Evolutionary conservation across 2,888 invertebrate species (phyloP).

Genomic region (Eumerus sabulonum): DNA sequence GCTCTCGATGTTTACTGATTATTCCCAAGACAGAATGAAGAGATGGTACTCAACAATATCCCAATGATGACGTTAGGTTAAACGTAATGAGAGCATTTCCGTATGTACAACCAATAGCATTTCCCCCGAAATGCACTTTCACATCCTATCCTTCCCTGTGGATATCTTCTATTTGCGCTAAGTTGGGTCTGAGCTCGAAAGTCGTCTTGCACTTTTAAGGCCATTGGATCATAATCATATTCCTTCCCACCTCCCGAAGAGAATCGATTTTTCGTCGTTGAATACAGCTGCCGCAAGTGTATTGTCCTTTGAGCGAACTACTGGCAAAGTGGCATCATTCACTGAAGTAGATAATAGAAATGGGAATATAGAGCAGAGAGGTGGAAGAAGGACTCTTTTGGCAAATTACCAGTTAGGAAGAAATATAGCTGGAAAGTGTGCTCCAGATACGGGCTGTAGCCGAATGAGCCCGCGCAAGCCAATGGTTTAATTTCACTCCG

Average conservation of each 20-base stretch:
- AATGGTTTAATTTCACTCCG: constrained; percentile 31
- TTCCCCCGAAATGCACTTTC: constrained; percentile 27
- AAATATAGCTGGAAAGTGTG: constrained; percentile 26
- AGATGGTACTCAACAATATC: constrained; percentile 26
- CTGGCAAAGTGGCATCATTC: constrained; percentile 2
- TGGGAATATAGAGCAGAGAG: no score
- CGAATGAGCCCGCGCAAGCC: neutral
- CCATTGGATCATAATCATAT: constrained; percentile 27
- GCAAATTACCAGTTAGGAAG: constrained; percentile 50
- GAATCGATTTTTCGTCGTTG: constrained; percentile 27
- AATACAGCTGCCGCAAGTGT: neutral
- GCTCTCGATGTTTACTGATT: constrained; percentile 26
- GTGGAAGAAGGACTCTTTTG: constrained; percentile 20
- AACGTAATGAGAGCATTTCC: constrained; percentile 41
- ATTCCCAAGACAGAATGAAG: constrained; percentile 8
- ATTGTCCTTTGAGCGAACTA: constrained; percentile 4
- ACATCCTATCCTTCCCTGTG: neutral
- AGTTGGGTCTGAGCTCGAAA: neutral
- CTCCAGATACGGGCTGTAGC: constrained; percentile 7
- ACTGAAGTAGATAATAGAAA: constrained; percentile 1
- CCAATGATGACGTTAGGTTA: constrained; percentile 29
- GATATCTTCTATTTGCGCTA: neutral
- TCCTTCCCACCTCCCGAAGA: neutral
- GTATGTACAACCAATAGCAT: constrained; percentile 12
- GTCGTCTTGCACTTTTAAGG: neutral